Evolutionary conservation across 2,113 vertebrate genomes (phyloP).

Genomic region (Urocitellus parryii): DNA sequence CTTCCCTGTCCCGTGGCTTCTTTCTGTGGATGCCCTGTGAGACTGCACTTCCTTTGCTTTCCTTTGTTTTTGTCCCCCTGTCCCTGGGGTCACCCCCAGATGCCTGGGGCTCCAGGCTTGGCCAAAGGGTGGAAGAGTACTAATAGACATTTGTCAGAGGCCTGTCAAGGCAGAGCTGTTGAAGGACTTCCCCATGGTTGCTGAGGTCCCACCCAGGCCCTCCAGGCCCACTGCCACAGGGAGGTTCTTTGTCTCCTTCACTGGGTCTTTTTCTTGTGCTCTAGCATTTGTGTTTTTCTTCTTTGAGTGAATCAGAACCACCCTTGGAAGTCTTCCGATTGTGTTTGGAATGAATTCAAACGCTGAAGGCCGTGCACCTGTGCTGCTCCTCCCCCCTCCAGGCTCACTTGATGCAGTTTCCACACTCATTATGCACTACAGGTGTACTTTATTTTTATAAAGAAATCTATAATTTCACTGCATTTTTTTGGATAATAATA

Average conservation of each 20-base stretch:
- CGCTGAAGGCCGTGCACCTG: neutral
- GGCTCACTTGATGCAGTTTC: neutral
- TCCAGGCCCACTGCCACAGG: accelerated
- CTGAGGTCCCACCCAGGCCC: too few relatives aligned
- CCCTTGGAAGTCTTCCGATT: neutral
- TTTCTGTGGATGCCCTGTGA: too few relatives aligned
- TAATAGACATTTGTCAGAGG: neutral
- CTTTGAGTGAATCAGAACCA: neutral
- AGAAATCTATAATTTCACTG: neutral
- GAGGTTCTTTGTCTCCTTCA: neutral
- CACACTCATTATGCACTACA: neutral
- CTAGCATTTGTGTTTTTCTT: neutral
- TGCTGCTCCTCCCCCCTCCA: neutral
- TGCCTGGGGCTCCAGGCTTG: neutral
- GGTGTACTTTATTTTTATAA: neutral
- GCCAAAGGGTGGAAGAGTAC: neutral
- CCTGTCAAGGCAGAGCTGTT: neutral
- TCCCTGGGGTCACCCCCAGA: neutral
- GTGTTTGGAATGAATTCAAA: neutral
- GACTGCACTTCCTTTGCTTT: too few relatives aligned
- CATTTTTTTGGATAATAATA: neutral
- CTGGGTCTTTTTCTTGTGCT: neutral
- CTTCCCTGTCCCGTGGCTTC: too few relatives aligned
- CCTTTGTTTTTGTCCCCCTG: too few relatives aligned
- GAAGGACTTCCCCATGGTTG: neutral